Percentiles rank a stretch among this genome's conserved stretches.
phyloP scores from a whole-genome alignment of 1,140 invertebrate species.

The Bombyx mori region ASM3026992v2 NC_085117.1:12158001-12158500 shows the following conservation, averaged over 20 bases:
- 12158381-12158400: constrained; percentile 25
- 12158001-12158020: constrained; percentile 35
- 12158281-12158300: constrained; percentile 18
- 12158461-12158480: constrained; percentile 39
- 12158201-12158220: constrained; percentile 48
- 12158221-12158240: constrained; percentile 38
- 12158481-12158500: constrained; percentile 44
- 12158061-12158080: constrained; percentile 27
- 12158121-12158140: constrained; percentile 22
- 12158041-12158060: constrained; percentile 24
- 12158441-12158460: constrained; percentile 39
- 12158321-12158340: constrained; percentile 39
- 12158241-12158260: constrained; percentile 61
- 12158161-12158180: constrained; percentile 27
- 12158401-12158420: constrained; percentile 20
- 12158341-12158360: constrained; percentile 38
- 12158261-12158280: constrained; percentile 33
- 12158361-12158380: constrained; percentile 29
- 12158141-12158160: constrained; percentile 44
- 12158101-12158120: constrained; percentile 22
- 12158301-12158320: constrained; percentile 26
- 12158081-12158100: constrained; percentile 42
- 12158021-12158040: constrained; percentile 40
- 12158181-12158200: constrained; percentile 33
- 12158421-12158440: constrained; percentile 46